Evolutionary conservation across 2,888 invertebrate species (phyloP).

Genomic region (Aphrophora alni): DNA sequence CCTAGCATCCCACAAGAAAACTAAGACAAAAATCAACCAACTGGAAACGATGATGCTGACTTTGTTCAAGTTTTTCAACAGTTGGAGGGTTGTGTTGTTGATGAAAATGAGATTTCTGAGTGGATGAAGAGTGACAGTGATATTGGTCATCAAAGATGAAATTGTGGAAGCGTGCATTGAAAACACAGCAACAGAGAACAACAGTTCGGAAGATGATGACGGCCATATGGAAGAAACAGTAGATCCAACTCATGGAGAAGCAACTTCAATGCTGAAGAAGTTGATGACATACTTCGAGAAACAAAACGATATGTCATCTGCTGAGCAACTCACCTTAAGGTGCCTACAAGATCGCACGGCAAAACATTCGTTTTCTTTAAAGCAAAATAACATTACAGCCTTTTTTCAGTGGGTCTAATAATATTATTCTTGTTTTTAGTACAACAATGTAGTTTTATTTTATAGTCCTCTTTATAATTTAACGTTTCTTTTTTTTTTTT

Average conservation of each 20-base stretch:
- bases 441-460: too few relatives aligned
- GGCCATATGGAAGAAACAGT: conserved; percentile 29
- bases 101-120: too few relatives aligned
- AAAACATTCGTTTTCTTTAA: conserved; percentile 28
- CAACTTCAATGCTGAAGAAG: conserved; percentile 32
- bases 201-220: conserved; percentile 31
- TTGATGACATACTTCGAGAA: conserved; percentile 40
- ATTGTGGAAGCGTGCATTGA: conserved; percentile 28
- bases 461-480: too few relatives aligned
- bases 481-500: too few relatives aligned
- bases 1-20: too few relatives aligned
- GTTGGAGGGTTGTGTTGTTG: too few relatives aligned
- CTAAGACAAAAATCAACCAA: background rate
- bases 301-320: conserved; percentile 36
- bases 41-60: too few relatives aligned
- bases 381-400: too few relatives aligned
- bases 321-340: too few relatives aligned
- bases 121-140: conserved; percentile 20
- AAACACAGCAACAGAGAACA: conserved; percentile 25
- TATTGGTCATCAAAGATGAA: conserved; percentile 37
- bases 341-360: conserved; percentile 24
- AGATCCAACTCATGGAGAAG: conserved; percentile 29
- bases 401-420: too few relatives aligned
- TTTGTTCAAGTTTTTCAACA: too few relatives aligned
- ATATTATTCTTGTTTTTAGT: too few relatives aligned